These are phyloP conservation scores for Poicephalus gulielmi DNA, from an alignment of 2,113 vertebrate genomes.

Conservation along the genomic window DNA sequence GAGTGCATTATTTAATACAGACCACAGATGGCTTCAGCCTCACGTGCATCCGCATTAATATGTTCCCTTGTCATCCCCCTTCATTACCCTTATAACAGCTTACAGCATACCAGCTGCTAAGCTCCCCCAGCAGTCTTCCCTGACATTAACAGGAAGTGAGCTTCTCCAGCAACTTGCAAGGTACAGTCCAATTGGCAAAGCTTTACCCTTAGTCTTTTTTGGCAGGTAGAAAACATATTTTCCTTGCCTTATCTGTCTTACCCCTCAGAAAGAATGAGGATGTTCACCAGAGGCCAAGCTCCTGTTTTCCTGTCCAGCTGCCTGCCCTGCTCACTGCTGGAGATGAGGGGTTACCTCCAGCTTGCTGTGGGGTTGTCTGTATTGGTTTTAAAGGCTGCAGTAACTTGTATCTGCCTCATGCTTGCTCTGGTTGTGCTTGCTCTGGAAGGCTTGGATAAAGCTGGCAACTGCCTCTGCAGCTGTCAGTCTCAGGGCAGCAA, in stretches of 20 bases:
- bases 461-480: not conserved
- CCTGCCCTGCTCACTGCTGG: not conserved
- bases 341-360: not conserved
- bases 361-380: not conserved
- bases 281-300: not conserved
- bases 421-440: not conserved
- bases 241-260: not conserved
- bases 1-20: not conserved
- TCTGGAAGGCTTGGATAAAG: not conserved
- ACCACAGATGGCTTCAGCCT: not conserved
- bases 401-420: not conserved
- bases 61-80: not conserved
- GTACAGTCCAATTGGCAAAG: not conserved
- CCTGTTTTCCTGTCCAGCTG: not conserved
- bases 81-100: not conserved
- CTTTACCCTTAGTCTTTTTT: not conserved
- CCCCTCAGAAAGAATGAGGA: not conserved
- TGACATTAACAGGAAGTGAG: not conserved
- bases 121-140: not conserved
- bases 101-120: not conserved
- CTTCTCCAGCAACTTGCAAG: not conserved
- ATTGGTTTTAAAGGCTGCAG: not conserved
- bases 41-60: not conserved
- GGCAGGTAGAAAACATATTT: not conserved
- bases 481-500: not conserved